These are phyloP conservation scores for Stegostoma tigrinum DNA, from an alignment of 2,113 vertebrate genomes.

Conservation along the genomic window DNA sequence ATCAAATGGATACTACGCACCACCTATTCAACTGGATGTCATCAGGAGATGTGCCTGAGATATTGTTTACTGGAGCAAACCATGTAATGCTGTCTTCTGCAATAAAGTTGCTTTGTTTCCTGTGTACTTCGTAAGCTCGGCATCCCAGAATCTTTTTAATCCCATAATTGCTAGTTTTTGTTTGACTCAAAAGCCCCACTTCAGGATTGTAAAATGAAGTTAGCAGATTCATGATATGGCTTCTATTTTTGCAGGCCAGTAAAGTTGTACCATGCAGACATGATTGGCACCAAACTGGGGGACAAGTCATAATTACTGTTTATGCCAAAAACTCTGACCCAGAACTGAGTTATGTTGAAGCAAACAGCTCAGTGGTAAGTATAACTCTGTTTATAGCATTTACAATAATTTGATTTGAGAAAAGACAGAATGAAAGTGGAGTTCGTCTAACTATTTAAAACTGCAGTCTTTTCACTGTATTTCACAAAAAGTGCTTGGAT, in stretches of 20 bases:
- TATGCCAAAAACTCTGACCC: constrained; percentile 89
- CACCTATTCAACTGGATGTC: too few relatives aligned
- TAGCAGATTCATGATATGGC: background rate
- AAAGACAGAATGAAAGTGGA: background rate
- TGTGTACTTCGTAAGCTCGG: too few relatives aligned
- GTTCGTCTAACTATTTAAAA: background rate
- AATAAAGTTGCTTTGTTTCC: too few relatives aligned
- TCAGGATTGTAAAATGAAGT: background rate
- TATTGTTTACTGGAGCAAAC: too few relatives aligned
- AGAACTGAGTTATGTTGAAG: constrained; percentile 80
- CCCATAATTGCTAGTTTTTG: too few relatives aligned
- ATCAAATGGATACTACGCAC: too few relatives aligned
- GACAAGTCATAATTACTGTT: constrained; percentile 88
- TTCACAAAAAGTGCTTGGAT: background rate
- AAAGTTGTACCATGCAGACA: constrained; percentile 86
- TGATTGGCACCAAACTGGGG: constrained; percentile 95
- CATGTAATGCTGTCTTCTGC: too few relatives aligned
- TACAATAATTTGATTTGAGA: background rate
- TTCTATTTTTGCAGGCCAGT: constrained; percentile 61
- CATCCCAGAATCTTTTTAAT: too few relatives aligned
- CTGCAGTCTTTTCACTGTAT: background rate
- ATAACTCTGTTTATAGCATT: constrained; percentile 39
- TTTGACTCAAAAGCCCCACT: too few relatives aligned
- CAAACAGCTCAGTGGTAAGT: constrained; percentile 84
- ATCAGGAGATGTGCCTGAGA: too few relatives aligned